phyloP scores from a whole-genome alignment of 2,797 vertebrate genomes.

The Brotula barbata region DNA sequence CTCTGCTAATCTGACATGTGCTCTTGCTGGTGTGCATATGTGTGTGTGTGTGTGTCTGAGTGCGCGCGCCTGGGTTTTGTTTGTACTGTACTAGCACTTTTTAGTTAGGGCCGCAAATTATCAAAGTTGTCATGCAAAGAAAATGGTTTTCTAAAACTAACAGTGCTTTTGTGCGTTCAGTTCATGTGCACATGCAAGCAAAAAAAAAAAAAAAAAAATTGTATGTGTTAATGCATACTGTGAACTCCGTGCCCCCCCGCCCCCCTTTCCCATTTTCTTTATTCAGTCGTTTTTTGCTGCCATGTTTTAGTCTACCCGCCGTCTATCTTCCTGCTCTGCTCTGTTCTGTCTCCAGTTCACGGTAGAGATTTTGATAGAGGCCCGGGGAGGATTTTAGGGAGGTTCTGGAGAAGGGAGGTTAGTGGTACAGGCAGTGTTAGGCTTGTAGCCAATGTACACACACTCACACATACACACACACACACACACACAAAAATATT shows the following conservation, averaged over 20 bases:
- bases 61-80: constrained; percentile 15
- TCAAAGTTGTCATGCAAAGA: constrained; percentile 56
- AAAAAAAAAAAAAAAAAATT: constrained; percentile 32
- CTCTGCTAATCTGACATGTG: constrained; percentile 51
- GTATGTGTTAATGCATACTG: constrained; percentile 42
- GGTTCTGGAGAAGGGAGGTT: constrained; percentile 74
- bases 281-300: constrained; percentile 26
- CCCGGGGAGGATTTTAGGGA: constrained; percentile 76
- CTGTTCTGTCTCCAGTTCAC: constrained; percentile 67
- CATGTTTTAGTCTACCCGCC: constrained; percentile 43
- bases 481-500: constrained; percentile 24
- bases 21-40: constrained; percentile 11
- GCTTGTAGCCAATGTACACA: constrained; percentile 66
- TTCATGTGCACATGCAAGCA: constrained; percentile 22
- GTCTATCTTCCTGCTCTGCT: constrained; percentile 52
- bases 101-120: constrained; percentile 55
- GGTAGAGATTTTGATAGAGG: constrained; percentile 67
- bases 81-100: constrained; percentile 25
- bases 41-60: constrained; percentile 22
- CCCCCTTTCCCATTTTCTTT: constrained; percentile 48
- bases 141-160: constrained; percentile 57
- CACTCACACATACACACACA: constrained; percentile 26
- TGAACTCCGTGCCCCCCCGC: constrained; percentile 31
- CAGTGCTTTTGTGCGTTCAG: constrained; percentile 42
- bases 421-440: constrained; percentile 75